Percentiles rank a stretch among this genome's conserved stretches.
Evolutionary conservation across 2,113 vertebrate species (phyloP).

Genomic region (Tachuris rubrigastra): DNA sequence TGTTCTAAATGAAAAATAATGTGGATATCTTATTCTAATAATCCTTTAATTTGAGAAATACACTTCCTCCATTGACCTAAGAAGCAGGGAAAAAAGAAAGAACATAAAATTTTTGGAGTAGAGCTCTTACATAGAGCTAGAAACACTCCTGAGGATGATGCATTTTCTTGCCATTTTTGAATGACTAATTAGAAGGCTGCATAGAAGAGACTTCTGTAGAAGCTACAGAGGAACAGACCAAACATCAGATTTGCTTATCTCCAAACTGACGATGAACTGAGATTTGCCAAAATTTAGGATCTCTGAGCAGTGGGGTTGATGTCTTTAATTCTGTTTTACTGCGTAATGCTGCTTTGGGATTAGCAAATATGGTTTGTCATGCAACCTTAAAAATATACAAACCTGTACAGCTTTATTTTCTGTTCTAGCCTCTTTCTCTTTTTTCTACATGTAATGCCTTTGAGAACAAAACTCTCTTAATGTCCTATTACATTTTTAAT

Average conservation of each 20-base stretch:
- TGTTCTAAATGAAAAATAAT: not conserved
- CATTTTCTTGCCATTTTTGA: not conserved
- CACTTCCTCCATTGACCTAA: not conserved
- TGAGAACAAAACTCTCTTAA: constrained; percentile 31
- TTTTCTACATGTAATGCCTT: not conserved
- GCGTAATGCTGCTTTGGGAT: not conserved
- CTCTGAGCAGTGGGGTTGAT: not conserved
- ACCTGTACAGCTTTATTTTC: not conserved
- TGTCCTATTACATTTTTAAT: constrained; percentile 57
- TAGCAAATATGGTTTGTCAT: not conserved
- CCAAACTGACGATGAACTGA: not conserved
- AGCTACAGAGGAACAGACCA: not conserved
- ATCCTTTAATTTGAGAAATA: not conserved
- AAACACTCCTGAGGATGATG: not conserved
- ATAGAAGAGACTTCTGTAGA: not conserved
- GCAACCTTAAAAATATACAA: not conserved
- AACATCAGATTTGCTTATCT: not conserved
- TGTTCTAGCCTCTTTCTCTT: not conserved
- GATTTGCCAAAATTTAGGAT: not conserved
- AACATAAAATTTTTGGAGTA: not conserved
- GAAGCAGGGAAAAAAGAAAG: not conserved
- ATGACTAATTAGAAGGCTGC: not conserved
- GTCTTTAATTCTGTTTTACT: not conserved
- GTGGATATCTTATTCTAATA: not conserved
- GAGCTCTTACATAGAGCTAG: not conserved